A percentile compares a stretch with the other conserved stretches of the same genome.
Evolutionary conservation across 2,888 invertebrate species (phyloP).

Genomic region (Hedya salicella): DNA sequence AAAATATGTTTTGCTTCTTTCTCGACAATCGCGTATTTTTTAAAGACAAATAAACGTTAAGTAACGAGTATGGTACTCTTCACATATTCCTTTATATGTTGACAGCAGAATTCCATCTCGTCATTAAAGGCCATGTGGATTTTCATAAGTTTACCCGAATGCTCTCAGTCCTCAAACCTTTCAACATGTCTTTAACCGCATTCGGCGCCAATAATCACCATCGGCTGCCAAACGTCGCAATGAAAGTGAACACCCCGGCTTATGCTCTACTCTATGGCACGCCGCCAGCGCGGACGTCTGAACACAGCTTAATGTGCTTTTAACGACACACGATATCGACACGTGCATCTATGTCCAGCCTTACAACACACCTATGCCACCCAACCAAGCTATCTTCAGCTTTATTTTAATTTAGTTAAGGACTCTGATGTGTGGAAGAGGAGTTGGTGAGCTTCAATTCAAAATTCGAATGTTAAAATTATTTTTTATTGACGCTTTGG

Average conservation of each 20-base stretch:
- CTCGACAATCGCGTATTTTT: too few species aligned
- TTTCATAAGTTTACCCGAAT: not conserved
- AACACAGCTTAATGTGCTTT: conserved; percentile 66
- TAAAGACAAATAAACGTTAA: too few species aligned
- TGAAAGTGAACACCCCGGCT: conserved; percentile 38
- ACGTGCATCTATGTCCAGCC: conserved; percentile 46
- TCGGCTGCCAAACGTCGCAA: conserved; percentile 39
- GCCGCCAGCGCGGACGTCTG: conserved; percentile 48
- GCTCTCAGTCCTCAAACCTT: conserved; percentile 1
- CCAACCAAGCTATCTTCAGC: conserved; percentile 12
- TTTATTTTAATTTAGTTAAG: not conserved
- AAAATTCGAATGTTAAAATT: conserved; percentile 38
- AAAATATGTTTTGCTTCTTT: too few species aligned
- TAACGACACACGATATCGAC: conserved; percentile 52
- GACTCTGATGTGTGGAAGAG: not conserved
- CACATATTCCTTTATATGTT: too few species aligned
- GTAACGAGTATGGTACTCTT: too few species aligned
- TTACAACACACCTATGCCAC: conserved; percentile 6
- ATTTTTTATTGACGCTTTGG: conserved; percentile 32
- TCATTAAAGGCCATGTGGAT: too few species aligned
- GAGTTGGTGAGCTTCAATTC: conserved; percentile 14
- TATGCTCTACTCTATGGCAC: conserved; percentile 40
- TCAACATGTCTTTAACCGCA: conserved; percentile 20
- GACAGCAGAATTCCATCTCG: too few species aligned
- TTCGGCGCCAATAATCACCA: conserved; percentile 9